Conservation (phyloP, 2,888 invertebrate species). For the Bugulina stolonifera region DNA sequence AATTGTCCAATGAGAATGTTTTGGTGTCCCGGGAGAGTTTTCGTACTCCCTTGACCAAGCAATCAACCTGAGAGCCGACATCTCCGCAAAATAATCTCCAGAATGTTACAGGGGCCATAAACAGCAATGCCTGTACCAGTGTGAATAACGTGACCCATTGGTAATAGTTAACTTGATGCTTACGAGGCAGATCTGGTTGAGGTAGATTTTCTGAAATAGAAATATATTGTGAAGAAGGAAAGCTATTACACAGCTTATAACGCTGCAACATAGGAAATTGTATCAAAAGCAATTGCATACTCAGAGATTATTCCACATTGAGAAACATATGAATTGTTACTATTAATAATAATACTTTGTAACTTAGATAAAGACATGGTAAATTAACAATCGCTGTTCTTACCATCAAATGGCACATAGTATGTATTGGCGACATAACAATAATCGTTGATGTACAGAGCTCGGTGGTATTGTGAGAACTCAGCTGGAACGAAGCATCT, state of each 20-base stretch:
- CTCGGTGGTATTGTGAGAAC: not conserved
- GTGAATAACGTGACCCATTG: constrained; percentile 4
- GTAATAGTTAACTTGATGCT: not conserved
- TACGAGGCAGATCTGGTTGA: not conserved
- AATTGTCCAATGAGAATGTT: not conserved
- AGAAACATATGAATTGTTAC: no score
- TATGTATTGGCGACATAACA: constrained; percentile 3
- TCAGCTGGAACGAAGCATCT: constrained; percentile 3
- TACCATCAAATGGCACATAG: constrained; percentile 1
- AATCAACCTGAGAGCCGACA: not conserved
- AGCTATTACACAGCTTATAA: no score
- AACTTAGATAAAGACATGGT: no score
- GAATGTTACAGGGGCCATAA: not conserved
- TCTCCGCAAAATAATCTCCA: not conserved
- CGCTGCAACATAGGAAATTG: no score
- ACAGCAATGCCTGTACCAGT: not conserved
- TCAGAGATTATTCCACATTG: no score
- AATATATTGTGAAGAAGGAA: not conserved
- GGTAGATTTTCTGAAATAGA: constrained; percentile 7
- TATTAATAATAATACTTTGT: no score
- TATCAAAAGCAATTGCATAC: no score
- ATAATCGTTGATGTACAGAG: constrained; percentile 12
- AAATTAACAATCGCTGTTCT: no score
- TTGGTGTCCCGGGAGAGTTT: not conserved
- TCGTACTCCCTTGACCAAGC: not conserved